phyloP scores from a whole-genome alignment of 1,140 invertebrate species.

The Zaprionus ghesquierei region DNA sequence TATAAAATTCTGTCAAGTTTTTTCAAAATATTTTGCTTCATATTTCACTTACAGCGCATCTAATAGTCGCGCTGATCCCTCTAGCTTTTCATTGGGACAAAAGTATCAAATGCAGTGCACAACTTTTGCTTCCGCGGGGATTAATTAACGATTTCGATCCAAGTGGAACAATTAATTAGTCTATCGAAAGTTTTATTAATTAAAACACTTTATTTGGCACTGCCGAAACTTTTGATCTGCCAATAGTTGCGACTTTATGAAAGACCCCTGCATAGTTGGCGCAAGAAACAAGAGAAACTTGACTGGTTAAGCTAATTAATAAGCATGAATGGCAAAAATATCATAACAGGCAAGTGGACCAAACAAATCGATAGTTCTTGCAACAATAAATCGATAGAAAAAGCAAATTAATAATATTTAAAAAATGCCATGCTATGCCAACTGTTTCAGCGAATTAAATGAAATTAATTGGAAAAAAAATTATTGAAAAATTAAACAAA shows the following conservation, averaged over 20 bases:
- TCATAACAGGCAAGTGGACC: not conserved
- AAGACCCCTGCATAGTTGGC: not conserved
- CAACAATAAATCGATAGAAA: not conserved
- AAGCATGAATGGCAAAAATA: not conserved
- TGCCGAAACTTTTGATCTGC: conserved; percentile 12
- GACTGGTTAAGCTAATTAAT: not conserved
- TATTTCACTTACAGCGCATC: not conserved
- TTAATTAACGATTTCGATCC: conserved; percentile 15
- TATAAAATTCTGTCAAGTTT: not conserved
- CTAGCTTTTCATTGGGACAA: not conserved
- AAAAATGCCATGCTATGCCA: not conserved
- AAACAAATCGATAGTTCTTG: not conserved
- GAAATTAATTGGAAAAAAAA: not conserved
- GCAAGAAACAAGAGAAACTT: not conserved
- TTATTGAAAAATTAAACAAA: not conserved
- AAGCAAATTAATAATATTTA: not conserved
- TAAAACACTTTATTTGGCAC: conserved; percentile 34
- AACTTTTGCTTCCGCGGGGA: conserved; percentile 24
- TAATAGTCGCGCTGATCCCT: not conserved
- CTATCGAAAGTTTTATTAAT: conserved; percentile 65
- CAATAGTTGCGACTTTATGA: not conserved
- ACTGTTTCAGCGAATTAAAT: not conserved
- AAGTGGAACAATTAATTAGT: conserved; percentile 25
- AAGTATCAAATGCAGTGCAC: not conserved
- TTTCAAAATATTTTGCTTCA: not conserved